Evolutionary conservation across 2,113 vertebrate genomes (phyloP).

Genomic region (Callipepla squamata): DNA sequence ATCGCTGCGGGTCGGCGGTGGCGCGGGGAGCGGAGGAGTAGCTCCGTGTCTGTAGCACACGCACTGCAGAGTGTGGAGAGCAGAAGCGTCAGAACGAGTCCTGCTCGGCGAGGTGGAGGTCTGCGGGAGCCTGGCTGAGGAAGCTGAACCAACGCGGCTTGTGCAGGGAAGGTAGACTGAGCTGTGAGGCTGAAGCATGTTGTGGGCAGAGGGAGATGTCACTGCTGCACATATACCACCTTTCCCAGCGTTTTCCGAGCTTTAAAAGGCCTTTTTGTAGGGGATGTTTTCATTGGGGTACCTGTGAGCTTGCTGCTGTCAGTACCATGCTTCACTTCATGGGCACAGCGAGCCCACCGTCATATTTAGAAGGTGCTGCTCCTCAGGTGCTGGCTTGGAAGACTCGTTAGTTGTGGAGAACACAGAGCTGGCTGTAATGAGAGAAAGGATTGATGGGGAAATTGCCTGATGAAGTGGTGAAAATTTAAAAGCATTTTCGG

Average conservation of each 20-base stretch:
- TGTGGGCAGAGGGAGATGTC: conserved; percentile 3
- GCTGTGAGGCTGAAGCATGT: background rate
- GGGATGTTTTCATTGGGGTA: background rate
- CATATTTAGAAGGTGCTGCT: background rate
- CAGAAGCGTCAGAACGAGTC: conserved; percentile 31
- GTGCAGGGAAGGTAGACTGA: background rate
- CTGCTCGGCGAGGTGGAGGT: background rate
- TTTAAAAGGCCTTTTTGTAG: conserved; percentile 3
- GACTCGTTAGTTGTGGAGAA: background rate
- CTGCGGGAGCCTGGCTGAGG: background rate
- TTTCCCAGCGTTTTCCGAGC: background rate
- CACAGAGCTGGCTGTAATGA: background rate
- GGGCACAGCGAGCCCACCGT: background rate
- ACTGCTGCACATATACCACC: background rate
- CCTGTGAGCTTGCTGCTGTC: background rate
- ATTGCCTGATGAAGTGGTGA: background rate
- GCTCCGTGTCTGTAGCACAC: background rate
- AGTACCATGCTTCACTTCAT: background rate
- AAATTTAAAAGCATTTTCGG: background rate
- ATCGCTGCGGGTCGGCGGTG: too few species aligned
- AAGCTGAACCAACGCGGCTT: background rate
- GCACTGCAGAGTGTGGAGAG: background rate
- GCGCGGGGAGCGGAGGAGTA: background rate
- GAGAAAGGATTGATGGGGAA: background rate
- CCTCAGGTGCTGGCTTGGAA: background rate